Conservation (phyloP, 2,797 vertebrate genomes). For the Enteromius unitaeniatus region DNA sequence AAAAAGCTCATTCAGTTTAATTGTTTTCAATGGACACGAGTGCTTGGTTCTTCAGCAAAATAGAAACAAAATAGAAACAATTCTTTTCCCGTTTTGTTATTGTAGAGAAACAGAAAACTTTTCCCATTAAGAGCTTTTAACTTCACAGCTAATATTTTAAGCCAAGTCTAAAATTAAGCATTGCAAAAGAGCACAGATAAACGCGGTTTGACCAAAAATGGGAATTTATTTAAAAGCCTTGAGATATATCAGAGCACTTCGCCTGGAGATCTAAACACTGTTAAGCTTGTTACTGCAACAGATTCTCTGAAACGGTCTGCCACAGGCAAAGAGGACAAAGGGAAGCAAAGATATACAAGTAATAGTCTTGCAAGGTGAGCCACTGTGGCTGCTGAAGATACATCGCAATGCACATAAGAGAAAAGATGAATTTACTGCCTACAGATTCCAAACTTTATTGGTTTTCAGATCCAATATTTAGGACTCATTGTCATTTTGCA, state of each 20-base stretch:
- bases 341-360: not conserved
- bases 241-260: not conserved
- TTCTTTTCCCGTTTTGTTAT: not conserved
- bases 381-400: not conserved
- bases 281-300: not conserved
- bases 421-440: not conserved
- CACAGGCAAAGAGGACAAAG: not conserved
- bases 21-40: not conserved
- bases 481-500: not conserved
- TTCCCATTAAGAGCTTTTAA: not conserved
- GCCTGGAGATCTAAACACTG: conserved; percentile 11
- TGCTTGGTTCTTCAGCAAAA: not conserved
- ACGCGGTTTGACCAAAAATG: conserved; percentile 33
- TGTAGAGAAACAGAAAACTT: not conserved
- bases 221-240: not conserved
- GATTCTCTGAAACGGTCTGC: not conserved
- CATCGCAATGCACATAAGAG: not conserved
- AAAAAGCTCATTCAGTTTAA: not conserved
- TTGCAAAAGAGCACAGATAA: not conserved
- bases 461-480: not conserved
- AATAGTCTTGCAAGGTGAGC: not conserved
- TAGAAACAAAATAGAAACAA: not conserved
- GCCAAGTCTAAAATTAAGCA: not conserved
- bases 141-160: not conserved
- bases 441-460: not conserved